phyloP scores from a whole-genome alignment of 2,113 vertebrate genomes.

The Nycticebus coucang region DNA sequence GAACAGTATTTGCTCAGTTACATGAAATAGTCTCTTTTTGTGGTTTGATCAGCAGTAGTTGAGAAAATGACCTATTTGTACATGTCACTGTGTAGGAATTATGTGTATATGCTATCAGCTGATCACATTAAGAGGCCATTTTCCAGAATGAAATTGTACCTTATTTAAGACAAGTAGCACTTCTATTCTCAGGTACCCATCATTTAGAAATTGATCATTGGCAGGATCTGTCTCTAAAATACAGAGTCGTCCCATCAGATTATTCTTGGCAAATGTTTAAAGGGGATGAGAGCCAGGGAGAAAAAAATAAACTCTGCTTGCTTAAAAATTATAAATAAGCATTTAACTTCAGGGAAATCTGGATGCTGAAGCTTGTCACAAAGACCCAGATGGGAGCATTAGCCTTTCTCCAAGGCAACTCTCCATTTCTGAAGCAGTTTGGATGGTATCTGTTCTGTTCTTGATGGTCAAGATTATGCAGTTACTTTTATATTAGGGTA shows the following conservation, averaged over 20 bases:
- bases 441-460: neutral
- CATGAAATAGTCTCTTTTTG: constrained; percentile 51
- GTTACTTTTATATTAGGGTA: neutral
- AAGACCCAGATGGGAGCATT: neutral
- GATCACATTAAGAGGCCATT: neutral
- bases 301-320: neutral
- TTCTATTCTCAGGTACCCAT: neutral
- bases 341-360: constrained; percentile 27
- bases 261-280: neutral
- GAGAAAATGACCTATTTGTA: neutral
- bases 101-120: neutral
- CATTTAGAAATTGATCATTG: neutral
- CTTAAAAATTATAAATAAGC: neutral
- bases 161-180: neutral
- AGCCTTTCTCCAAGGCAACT: neutral
- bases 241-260: neutral
- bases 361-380: neutral
- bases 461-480: neutral
- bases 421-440: constrained; percentile 17
- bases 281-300: neutral
- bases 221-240: neutral
- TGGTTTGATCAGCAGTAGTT: constrained; percentile 35
- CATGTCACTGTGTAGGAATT: neutral
- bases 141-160: neutral
- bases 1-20: constrained; percentile 37